Percentiles rank a stretch among this genome's conserved stretches.
Conservation (phyloP, 2,113 vertebrate species). For the Neoarius graeffei region DNA sequence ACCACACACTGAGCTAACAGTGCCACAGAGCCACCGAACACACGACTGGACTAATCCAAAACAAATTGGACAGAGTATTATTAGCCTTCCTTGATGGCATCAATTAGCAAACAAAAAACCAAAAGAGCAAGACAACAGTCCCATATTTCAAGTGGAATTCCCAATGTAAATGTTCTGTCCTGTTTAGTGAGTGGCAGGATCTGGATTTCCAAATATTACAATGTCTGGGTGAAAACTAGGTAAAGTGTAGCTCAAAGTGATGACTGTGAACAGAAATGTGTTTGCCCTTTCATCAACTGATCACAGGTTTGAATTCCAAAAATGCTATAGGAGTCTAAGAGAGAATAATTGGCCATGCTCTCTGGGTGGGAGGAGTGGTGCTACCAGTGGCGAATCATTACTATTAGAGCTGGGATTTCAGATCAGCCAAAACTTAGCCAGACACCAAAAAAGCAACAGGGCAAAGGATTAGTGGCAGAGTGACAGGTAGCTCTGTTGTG, state of each 20-base stretch:
- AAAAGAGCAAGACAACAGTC: constrained; percentile 10
- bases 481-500: too few species aligned
- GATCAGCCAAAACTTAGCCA: too few species aligned
- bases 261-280: not conserved
- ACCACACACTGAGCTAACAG: constrained; percentile 29
- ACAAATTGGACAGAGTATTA: constrained; percentile 52
- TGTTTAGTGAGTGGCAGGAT: not conserved
- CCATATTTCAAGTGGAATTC: not conserved
- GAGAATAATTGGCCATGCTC: too few species aligned
- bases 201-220: not conserved
- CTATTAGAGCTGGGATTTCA: too few species aligned
- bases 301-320: not conserved
- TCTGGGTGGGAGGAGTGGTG: too few species aligned
- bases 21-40: constrained; percentile 24
- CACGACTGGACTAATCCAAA: constrained; percentile 46
- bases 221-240: not conserved
- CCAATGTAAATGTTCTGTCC: not conserved
- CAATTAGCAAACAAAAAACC: constrained; percentile 45
- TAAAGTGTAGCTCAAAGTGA: not conserved
- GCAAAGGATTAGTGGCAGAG: too few species aligned
- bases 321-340: not conserved
- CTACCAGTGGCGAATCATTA: too few species aligned
- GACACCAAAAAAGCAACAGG: too few species aligned
- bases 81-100: constrained; percentile 30
- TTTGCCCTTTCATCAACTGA: not conserved